Conservation (phyloP, 2,797 vertebrate genomes). For the Florisuga fusca region DNA sequence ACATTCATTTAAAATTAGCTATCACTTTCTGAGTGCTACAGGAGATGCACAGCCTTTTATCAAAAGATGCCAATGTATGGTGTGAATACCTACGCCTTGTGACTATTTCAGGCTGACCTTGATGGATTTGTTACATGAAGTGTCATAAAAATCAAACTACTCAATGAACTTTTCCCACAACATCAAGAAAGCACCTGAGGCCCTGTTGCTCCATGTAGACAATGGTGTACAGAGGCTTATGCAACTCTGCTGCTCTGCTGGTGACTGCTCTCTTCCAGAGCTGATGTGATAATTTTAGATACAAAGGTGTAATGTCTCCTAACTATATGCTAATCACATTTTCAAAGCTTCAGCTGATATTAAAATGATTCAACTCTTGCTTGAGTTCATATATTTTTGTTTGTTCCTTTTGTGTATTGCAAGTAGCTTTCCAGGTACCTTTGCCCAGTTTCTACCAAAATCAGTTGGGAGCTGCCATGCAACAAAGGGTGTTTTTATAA, state of each 20-base stretch:
- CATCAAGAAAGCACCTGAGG: background rate
- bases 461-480: background rate
- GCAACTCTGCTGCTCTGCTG: background rate
- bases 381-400: slow-evolving; percentile 27
- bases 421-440: slow-evolving; percentile 4
- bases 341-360: slow-evolving; percentile 38
- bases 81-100: background rate
- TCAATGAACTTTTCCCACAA: background rate
- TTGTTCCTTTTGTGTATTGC: slow-evolving; percentile 33
- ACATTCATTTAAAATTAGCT: background rate
- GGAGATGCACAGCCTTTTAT: background rate
- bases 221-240: background rate
- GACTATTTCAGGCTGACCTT: slow-evolving; percentile 14
- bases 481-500: slow-evolving; percentile 35
- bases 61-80: background rate
- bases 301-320: slow-evolving; percentile 16
- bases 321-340: slow-evolving; percentile 38
- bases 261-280: background rate
- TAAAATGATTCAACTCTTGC: slow-evolving; percentile 3
- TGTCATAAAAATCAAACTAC: slow-evolving; percentile 24
- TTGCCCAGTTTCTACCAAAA: slow-evolving; percentile 29
- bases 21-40: background rate
- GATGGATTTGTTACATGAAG: slow-evolving; percentile 16
- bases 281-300: background rate
- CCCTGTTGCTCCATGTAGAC: background rate